These are phyloP conservation scores for Crotalus horridus DNA, from an alignment of 2,113 vertebrate species.

Conservation along the genomic window DNA sequence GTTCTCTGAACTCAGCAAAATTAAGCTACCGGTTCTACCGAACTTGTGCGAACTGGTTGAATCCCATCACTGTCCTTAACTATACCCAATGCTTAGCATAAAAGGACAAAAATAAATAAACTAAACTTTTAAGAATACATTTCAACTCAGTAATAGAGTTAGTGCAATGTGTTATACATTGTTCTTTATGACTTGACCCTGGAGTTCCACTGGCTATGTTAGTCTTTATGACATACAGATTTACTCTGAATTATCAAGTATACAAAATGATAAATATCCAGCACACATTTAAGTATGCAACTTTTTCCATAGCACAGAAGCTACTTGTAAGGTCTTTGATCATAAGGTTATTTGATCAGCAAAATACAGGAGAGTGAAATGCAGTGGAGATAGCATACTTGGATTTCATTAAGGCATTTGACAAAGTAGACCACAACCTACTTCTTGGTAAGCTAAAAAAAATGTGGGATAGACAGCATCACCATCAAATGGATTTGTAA, in stretches of 20 bases:
- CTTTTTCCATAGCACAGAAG: constrained; percentile 68
- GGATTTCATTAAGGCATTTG: no score
- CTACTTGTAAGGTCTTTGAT: constrained; percentile 58
- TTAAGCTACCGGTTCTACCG: no score
- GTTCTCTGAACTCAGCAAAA: no score
- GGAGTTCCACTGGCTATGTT: constrained; percentile 35
- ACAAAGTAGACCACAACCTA: no score
- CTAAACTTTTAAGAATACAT: constrained; percentile 5
- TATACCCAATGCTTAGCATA: constrained; percentile 26
- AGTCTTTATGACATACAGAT: constrained; percentile 50
- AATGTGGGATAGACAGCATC: no score
- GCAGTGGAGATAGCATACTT: no score
- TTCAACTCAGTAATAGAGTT: constrained; percentile 43
- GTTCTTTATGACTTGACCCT: constrained; percentile 42
- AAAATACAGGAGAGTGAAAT: no score
- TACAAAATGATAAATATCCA: constrained; percentile 66
- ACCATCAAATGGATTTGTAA: no score
- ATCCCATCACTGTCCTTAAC: background rate
- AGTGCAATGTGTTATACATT: constrained; percentile 19
- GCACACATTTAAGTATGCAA: constrained; percentile 40
- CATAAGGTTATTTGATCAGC: constrained; percentile 22
- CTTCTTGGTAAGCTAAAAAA: no score
- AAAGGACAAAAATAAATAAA: constrained; percentile 32
- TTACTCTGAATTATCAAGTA: constrained; percentile 67
- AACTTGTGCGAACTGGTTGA: no score